Base-by-base conservation (phyloP, 1,140 invertebrate genomes). In the Drosophila nigrodunni region DNA sequence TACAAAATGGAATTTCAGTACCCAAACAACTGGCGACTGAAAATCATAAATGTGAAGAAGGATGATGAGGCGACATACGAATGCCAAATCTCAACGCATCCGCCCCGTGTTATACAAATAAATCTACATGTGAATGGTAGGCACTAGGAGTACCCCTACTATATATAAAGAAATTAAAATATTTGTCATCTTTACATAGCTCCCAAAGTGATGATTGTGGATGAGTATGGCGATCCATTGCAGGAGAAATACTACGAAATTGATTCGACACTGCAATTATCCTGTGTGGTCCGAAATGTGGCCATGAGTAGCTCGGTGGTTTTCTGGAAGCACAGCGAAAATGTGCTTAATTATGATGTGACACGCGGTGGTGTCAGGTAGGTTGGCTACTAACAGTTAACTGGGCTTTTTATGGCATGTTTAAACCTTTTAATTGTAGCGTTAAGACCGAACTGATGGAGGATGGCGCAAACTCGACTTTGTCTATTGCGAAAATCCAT, bases 51-150 rank as follows among this genome's bases (percentile, higher is more conserved):
- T 61, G 95, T 95, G 8, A 95, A 95, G 77, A 95, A 95, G 75
- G 94, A 94, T 77, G 96, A 96, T 79, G 95, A 96, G 87, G 96
- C 95, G 30, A 93, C 95, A 54, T 96, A 96, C 92, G 95, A 96
- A 91, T 96, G 96, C 91, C 96, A 96, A 93, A 95, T 96, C 88
- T 96, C 95, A 62, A 96, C 96, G 35, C 95, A 96, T 93, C 96
- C 96, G 66, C 95, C 95, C 37, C 95, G 95, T 88, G 95, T 96
- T 74, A 95, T 95, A 93, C 94, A 94, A 88, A 95, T 95, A 68
- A 95, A 95, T 91, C 93, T 96, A 50, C 95, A 95, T 92, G 94
- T 96, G 55, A 96, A 95, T 92, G 95, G 96, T 96, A 85, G 94
- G 58, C 30, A 10, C 30, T 11, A 9, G 6, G 5, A 50, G 34